A percentile compares a stretch with the other conserved stretches of the same genome.
Conservation (phyloP, 1,140 invertebrate genomes). For the Diachasma alloeum region DNA sequence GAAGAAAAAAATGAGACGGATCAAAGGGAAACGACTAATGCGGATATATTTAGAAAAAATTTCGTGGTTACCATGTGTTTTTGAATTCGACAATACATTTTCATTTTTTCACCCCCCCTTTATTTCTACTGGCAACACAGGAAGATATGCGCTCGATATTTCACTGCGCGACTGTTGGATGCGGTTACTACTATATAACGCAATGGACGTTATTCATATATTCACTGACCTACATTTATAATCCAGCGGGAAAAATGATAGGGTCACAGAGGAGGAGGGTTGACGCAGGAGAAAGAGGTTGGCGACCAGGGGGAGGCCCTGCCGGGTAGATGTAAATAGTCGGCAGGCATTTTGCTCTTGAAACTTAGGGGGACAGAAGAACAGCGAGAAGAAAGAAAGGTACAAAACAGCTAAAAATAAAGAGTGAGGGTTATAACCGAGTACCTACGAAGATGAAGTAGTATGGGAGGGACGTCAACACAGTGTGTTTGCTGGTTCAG, state of each 20-base stretch:
- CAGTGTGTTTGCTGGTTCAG: slow-evolving; percentile 21
- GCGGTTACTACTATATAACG: slow-evolving; percentile 7
- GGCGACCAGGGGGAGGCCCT: neutral
- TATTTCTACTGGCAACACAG: neutral
- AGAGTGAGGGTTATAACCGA: neutral
- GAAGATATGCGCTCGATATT: neutral
- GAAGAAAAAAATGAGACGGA: neutral
- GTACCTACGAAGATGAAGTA: neutral
- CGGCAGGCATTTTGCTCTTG: slow-evolving; percentile 11
- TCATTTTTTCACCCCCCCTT: neutral
- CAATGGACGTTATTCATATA: slow-evolving; percentile 29
- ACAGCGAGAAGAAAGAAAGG: slow-evolving; percentile 5
- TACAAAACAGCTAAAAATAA: neutral
- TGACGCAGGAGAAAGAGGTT: neutral
- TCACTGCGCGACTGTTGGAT: slow-evolving; percentile 5
- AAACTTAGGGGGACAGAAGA: slow-evolving; percentile 1
- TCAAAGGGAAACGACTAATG: neutral
- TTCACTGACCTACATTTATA: slow-evolving; percentile 35
- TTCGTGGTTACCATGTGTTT: neutral
- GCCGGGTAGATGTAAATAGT: slow-evolving; percentile 14
- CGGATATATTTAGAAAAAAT: neutral
- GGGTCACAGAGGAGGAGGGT: neutral
- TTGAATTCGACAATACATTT: slow-evolving; percentile 3
- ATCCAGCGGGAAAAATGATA: slow-evolving; percentile 8
- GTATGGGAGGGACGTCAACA: neutral